Conservation (phyloP, 2,797 vertebrate genomes). For the Clarias fuscus region DNA sequence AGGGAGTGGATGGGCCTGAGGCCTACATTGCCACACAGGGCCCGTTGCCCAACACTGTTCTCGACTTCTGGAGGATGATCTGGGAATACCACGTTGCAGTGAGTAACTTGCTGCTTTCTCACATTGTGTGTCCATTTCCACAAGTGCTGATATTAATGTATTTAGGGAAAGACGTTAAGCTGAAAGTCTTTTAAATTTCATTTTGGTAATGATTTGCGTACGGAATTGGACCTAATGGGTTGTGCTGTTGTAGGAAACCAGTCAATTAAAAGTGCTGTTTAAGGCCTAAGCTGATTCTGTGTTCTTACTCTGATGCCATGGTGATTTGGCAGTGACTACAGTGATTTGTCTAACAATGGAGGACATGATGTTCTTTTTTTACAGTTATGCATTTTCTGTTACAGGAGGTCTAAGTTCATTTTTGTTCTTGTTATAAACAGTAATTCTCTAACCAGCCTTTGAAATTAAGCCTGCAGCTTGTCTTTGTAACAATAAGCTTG, state of each 20-base stretch:
- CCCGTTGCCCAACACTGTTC: conserved; percentile 90
- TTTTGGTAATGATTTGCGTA: neutral
- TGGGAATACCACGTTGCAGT: conserved; percentile 94
- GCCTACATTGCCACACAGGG: conserved; percentile 97
- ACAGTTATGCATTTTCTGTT: neutral
- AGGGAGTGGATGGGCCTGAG: conserved; percentile 92
- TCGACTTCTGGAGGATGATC: conserved; percentile 99
- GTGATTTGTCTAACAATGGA: neutral
- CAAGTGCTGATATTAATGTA: neutral
- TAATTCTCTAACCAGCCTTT: neutral
- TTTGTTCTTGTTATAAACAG: neutral
- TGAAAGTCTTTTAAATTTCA: neutral
- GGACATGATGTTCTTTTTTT: neutral
- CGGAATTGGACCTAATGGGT: neutral
- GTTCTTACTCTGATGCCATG: neutral
- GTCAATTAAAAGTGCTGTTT: neutral
- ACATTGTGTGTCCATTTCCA: neutral
- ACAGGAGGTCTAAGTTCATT: neutral
- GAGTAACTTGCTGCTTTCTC: conserved; percentile 65
- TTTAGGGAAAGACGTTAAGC: neutral
- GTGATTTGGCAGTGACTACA: neutral
- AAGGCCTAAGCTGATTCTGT: no score
- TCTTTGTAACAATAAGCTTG: no score
- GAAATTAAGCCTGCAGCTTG: neutral
- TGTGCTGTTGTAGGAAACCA: neutral